Conservation (phyloP, 2,113 vertebrate genomes). For the Columba livia region DNA sequence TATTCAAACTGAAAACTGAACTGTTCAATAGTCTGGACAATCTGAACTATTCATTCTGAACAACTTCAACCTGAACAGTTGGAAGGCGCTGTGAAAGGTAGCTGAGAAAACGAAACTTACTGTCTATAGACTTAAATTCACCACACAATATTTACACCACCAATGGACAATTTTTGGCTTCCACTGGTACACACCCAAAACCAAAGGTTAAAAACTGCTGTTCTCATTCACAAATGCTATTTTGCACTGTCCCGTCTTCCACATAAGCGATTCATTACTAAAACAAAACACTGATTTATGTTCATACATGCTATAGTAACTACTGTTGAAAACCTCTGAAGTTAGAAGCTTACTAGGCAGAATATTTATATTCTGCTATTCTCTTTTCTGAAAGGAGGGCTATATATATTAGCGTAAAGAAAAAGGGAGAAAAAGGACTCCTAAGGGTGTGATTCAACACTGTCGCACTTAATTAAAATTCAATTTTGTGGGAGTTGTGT, state of each 20-base stretch:
- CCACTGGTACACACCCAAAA: background rate
- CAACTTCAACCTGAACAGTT: background rate
- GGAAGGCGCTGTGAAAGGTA: background rate
- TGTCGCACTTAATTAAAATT: slow-evolving; percentile 61
- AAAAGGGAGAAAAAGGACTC: background rate
- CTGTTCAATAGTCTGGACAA: background rate
- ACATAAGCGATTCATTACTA: background rate
- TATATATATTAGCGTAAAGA: background rate
- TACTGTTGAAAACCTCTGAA: background rate
- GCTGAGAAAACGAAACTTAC: background rate
- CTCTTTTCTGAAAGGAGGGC: background rate
- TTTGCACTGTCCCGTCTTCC: background rate
- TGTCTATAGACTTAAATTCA: background rate
- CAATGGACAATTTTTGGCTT: background rate
- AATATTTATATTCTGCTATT: background rate
- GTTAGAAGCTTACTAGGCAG: background rate
- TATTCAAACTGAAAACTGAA: background rate
- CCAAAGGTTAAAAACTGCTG: background rate
- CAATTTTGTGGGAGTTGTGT: slow-evolving; percentile 47
- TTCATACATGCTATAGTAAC: background rate
- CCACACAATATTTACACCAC: background rate
- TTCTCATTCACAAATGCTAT: background rate
- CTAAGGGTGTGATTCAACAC: slow-evolving; percentile 40
- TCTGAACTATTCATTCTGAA: background rate
- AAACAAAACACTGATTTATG: background rate